Evolutionary conservation across 2,113 vertebrate species (phyloP), one percentile per base, ranked within the genome.

Genomic region (Centrocercus urophasianus): DNA sequence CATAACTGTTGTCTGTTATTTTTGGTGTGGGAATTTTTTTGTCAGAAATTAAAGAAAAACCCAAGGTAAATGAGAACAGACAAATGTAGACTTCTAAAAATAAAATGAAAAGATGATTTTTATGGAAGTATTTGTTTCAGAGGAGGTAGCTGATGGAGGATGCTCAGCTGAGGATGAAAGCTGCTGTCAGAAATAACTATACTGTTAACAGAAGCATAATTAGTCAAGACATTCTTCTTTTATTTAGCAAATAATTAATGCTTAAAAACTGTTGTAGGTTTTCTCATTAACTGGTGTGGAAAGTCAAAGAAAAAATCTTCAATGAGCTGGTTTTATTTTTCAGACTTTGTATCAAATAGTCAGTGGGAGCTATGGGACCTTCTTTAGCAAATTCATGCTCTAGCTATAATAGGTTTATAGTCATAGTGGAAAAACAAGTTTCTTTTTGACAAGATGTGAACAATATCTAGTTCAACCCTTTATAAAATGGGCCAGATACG

Each of bases 101-200:
- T 89, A 73, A 88, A 89, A 38, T 22, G 25, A 77, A 84, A 36
- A 84, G 8, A 79, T 66, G 12, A 91, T 88, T 96, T 91, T 75
- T 57, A 12, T 18, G 38, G 56, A 66, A 32, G 19, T 81, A 42
- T 80, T 90, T 88, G 7, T 90, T 92, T n/a, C 19, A 66, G 57
- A 77, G 56, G 21, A 94, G 18, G 17, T 59, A 63, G 43, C 64
- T 93, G 72, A 73, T 83, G 34, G 36, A 83, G 72, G 17, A 18
- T 56, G 54, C 36, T 86, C 59, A 63, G 64, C 28, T 93, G 28
- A 27, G 89, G 69, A 48, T 91, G 59, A 91, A 89, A 92, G 64
- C 45, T 72, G 6, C 42, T 89, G 50, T 89, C 86, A 89, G 56
- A 78, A 90, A 87, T 76, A 52, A 54, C 59, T 83, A 30, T 86